Base-by-base conservation (phyloP, 2,888 invertebrate species). In the Drosophila melanosoma region DNA sequence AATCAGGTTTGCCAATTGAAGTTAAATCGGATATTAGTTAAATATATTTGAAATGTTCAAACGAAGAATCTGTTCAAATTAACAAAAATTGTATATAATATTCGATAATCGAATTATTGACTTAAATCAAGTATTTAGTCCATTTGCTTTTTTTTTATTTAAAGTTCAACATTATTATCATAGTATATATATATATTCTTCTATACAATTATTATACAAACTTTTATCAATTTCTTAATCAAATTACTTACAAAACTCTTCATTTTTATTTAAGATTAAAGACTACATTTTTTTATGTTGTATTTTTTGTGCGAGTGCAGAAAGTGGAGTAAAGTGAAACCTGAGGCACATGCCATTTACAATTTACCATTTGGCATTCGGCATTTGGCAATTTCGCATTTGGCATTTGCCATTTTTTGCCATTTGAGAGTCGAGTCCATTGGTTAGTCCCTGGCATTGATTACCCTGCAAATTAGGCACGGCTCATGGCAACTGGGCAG, bases 261-360 rank as follows among this genome's bases (percentile, higher is more conserved):
- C 1, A 6, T 29, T 42, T 20, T 6, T 42, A 20, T 20, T n/a
- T 12, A 11, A 6, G 20, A 20, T 20, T 12, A 12, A 12, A 7
- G 42, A 45, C 8, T 20, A 20, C 20, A 45, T 45, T 20, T 45
- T 45, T 45, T 45, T 20, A 45, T 45, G 45, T 7, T 2, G 5
- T 15, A 11, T 17, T 23, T 32, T 36, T 52, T 60, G 26, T 38
- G 29, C 4, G 8, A 53, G 53, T 61, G 38, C 23, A 48, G 32
- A 52, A 42, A 32, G 35, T 40, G 11, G 48, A 49, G 79, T 59
- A 63, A 79, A 10, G 15, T 48, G 74, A 79, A 67, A 83, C 60
- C 26, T 2, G 23, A 40, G 80, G 83, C 88, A 86, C 83, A 86
- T 88, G 84, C 84, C 86, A 85, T 75, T 53, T 57, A 12, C 8